Conservation (phyloP, 2,797 vertebrate species). For the Esox lucius region DNA sequence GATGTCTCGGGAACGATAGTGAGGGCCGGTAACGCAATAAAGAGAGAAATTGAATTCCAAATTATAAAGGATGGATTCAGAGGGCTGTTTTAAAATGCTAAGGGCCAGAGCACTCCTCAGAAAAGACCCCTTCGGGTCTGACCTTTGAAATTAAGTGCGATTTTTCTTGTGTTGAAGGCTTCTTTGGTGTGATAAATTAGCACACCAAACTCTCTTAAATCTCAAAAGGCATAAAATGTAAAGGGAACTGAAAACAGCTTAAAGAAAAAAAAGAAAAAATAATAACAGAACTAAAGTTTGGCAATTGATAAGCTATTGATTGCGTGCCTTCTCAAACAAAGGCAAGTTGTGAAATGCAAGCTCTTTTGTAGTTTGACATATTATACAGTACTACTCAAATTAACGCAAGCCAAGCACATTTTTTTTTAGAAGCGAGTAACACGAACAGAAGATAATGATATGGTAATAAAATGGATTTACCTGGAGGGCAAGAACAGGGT, state of each 20-base stretch:
- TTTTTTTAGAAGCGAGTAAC: constrained; percentile 5
- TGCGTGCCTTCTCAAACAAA: constrained; percentile 2
- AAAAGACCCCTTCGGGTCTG: constrained; percentile 56
- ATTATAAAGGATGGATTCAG: constrained; percentile 72
- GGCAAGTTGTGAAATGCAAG: constrained; percentile 2
- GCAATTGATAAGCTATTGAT: constrained; percentile 5
- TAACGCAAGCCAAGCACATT: not conserved
- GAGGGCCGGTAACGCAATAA: constrained; percentile 50
- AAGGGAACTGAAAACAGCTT: not conserved
- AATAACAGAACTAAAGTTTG: not conserved
- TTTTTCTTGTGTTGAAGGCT: not conserved
- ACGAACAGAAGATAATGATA: constrained; percentile 8
- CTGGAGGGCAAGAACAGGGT: not conserved
- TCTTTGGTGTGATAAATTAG: not conserved
- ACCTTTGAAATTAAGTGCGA: constrained; percentile 49
- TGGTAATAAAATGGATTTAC: constrained; percentile 15
- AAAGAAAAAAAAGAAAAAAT: no score
- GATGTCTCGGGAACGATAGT: constrained; percentile 49
- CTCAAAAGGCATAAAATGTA: not conserved
- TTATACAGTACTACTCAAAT: not conserved
- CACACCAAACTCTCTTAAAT: not conserved
- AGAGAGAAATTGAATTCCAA: constrained; percentile 71
- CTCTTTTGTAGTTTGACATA: not conserved
- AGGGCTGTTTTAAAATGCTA: constrained; percentile 63
- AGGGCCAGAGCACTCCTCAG: constrained; percentile 53